Base-by-base conservation (phyloP, 2,797 vertebrate genomes). In the Microctenopoma steveboyesi region DNA sequence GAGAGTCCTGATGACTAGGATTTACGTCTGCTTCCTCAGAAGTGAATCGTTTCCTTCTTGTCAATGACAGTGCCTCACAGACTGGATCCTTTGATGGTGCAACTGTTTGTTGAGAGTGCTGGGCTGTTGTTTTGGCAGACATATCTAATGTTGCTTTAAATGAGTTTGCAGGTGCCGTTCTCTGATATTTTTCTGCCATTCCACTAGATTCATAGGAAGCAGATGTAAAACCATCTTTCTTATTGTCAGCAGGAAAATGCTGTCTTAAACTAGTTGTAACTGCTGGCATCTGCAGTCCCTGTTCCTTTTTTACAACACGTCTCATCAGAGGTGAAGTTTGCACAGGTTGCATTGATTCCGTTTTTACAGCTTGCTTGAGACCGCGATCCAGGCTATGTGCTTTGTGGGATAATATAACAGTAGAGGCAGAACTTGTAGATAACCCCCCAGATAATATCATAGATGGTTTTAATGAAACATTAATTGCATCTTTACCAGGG, bases 121-220 rank as follows among this genome's bases (percentile, higher is more conserved):
- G 35, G 16, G 13, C 25, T 73, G 30, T 61, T 56, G 25, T 64
- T 46, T 86, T 90, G 4, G 52, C 40, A 70, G 92, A 91, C 93
- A 93, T 92, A 74, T 94, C 89, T 69, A 93, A 43, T 9, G 80
- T 83, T 28, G 64, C 61, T 86, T 88, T 91, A 40, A 91, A 35
- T 68, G 78, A 73, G 74, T 93, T 93, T 76, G 91, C 88, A 54
- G 92, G 91, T 60, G 81, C 80, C 18, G 37, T 37, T 6, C 48
- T 76, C 48, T 85, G 74, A 74, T 53, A 80, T 27, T 52, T 55
- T 12, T 74, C 73, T 70, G 15, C 39, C 25, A 54, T 82, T 69
- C 70, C 76, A 72, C 2, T 65, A n/a, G 59, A 58, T 6, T 62
- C 42, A 73, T 27, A 52, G 12, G 39, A 37, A 39, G 43, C 11